Conservation (phyloP, 2,113 vertebrate species). For the Colaptes auratus region DNA sequence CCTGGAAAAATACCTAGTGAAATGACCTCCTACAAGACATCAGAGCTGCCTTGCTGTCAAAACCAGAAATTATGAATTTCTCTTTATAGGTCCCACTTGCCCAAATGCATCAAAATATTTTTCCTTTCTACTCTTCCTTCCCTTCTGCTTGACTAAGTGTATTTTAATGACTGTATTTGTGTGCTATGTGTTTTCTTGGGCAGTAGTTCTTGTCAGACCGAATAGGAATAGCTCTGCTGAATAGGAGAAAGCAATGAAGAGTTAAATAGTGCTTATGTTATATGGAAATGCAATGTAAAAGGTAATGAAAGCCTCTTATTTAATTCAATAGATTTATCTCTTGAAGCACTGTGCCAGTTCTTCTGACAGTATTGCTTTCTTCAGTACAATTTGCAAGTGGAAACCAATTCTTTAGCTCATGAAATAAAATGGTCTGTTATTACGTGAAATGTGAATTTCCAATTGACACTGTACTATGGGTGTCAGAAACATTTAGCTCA, state of each 20-base stretch:
- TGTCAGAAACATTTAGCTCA: conserved; percentile 69
- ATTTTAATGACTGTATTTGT: conserved; percentile 33
- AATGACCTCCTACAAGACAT: not conserved
- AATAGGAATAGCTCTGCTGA: not conserved
- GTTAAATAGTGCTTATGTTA: conserved; percentile 65
- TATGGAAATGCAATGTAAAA: conserved; percentile 45
- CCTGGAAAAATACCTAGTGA: not conserved
- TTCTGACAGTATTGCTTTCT: conserved; percentile 65
- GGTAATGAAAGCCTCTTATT: conserved; percentile 53
- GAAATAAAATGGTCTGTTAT: conserved; percentile 74
- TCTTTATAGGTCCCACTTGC: not conserved
- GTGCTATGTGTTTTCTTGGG: not conserved
- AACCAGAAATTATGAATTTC: not conserved
- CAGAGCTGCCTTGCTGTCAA: not conserved
- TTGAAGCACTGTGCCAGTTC: conserved; percentile 32
- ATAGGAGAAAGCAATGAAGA: conserved; percentile 19
- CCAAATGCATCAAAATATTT: not conserved
- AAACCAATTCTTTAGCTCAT: conserved; percentile 66
- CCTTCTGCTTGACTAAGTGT: not conserved
- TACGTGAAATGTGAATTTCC: conserved; percentile 69
- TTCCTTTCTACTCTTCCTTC: not conserved
- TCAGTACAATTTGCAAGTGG: conserved; percentile 40
- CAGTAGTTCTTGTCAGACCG: conserved; percentile 36
- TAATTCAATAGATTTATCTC: conserved; percentile 63
- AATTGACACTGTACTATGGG: conserved; percentile 31